Evolutionary conservation across 1,140 invertebrate species (phyloP).

Genomic region (Ericerus pela): DNA sequence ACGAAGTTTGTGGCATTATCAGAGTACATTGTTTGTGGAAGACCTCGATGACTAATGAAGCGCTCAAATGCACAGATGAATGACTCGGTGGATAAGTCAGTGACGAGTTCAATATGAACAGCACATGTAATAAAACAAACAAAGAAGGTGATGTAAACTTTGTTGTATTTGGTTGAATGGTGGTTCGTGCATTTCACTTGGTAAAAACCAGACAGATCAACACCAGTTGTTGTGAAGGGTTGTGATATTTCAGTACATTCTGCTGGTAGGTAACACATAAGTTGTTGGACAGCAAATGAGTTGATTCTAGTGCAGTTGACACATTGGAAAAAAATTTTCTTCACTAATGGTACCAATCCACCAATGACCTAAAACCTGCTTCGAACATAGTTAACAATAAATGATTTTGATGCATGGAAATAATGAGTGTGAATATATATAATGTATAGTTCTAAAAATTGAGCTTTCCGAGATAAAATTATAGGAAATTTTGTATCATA

Average conservation of each 20-base stretch:
- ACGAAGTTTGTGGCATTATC: not conserved
- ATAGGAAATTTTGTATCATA: constrained; percentile 30
- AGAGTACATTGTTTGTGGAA: not conserved
- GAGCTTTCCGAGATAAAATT: constrained; percentile 26
- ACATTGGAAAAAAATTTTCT: constrained; percentile 14
- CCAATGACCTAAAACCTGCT: constrained; percentile 13
- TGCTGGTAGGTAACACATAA: constrained; percentile 20
- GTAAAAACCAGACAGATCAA: not conserved
- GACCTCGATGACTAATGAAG: not conserved
- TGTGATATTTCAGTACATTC: constrained; percentile 13
- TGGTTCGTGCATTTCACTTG: no score
- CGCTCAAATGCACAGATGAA: not conserved
- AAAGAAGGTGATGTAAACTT: not conserved
- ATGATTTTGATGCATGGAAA: constrained; percentile 26
- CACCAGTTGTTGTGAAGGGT: constrained; percentile 13
- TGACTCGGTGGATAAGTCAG: not conserved
- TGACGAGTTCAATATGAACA: not conserved
- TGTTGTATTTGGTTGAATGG: not conserved
- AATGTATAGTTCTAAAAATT: constrained; percentile 28
- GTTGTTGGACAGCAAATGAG: constrained; percentile 8
- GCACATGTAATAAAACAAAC: not conserved
- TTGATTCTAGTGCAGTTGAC: constrained; percentile 15
- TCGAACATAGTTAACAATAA: constrained; percentile 9
- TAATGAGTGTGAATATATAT: constrained; percentile 24
- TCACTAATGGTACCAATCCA: not conserved